phyloP scores from a whole-genome alignment of 2,888 invertebrate species.

The Archips xylosteana region DNA sequence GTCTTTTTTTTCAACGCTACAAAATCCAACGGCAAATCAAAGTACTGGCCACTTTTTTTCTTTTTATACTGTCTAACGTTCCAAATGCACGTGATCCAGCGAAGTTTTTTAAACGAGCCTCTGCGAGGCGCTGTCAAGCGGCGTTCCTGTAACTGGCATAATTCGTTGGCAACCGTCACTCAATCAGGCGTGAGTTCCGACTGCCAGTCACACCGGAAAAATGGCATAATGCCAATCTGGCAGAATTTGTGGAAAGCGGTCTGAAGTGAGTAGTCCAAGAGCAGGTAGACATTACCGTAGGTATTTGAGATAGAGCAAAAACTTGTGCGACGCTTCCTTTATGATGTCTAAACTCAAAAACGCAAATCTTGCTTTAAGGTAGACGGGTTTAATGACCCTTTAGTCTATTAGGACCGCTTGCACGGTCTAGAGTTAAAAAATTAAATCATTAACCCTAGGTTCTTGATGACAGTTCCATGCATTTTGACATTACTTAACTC shows the following conservation, averaged over 20 bases:
- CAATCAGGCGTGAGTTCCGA: constrained; percentile 23
- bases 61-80: neutral
- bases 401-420: too few species aligned
- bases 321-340: too few species aligned
- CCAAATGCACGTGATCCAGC: constrained; percentile 8
- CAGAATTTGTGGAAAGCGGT: neutral
- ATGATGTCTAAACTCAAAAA: too few species aligned
- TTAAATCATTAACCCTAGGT: too few species aligned
- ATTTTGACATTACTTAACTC: too few species aligned
- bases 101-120: constrained; percentile 14
- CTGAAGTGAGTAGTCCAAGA: neutral
- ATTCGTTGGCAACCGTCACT: constrained; percentile 35
- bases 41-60: neutral
- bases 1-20: neutral
- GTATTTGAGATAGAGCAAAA: too few species aligned
- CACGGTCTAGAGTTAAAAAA: too few species aligned
- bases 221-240: constrained; percentile 14
- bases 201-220: constrained; percentile 18
- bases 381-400: too few species aligned
- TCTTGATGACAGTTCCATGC: too few species aligned
- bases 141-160: constrained; percentile 28
- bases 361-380: too few species aligned
- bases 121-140: constrained; percentile 12
- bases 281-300: too few species aligned
- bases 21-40: neutral